phyloP scores from a whole-genome alignment of 2,888 invertebrate genomes.

The Nomada goodeniana region DNA sequence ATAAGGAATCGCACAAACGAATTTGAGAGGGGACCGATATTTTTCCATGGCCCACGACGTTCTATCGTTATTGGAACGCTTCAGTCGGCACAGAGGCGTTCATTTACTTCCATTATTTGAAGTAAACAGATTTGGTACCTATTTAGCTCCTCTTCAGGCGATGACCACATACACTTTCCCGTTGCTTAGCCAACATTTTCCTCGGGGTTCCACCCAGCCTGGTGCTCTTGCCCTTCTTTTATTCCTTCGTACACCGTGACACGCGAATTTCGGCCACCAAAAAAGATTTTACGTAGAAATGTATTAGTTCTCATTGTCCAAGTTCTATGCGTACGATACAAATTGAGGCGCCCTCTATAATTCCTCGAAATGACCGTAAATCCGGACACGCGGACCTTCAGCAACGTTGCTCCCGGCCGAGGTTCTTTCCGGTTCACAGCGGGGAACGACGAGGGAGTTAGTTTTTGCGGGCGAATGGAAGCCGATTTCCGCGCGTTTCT shows the following conservation, averaged over 20 bases:
- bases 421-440: conserved; percentile 39
- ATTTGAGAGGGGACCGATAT: conserved; percentile 44
- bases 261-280: background rate
- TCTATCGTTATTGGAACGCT: conserved; percentile 78
- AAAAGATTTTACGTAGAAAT: too few species aligned
- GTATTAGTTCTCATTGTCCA: too few species aligned
- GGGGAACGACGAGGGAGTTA: conserved; percentile 10
- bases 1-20: conserved; percentile 61
- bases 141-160: conserved; percentile 74
- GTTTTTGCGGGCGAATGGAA: conserved; percentile 59
- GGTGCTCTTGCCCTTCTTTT: background rate
- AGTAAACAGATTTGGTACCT: conserved; percentile 79
- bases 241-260: background rate
- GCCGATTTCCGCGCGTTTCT: conserved; percentile 67
- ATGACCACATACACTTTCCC: conserved; percentile 60
- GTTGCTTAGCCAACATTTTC: conserved; percentile 27
- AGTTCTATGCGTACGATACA: too few species aligned
- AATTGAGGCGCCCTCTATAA: background rate
- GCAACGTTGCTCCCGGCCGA: background rate
- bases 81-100: conserved; percentile 76
- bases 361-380: background rate
- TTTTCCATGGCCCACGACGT: conserved; percentile 67
- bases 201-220: background rate
- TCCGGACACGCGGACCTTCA: background rate
- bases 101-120: conserved; percentile 82